A percentile compares a stretch with the other conserved stretches of the same genome.
Conservation (phyloP, 2,888 invertebrate species). For the Acronicta alni region DNA sequence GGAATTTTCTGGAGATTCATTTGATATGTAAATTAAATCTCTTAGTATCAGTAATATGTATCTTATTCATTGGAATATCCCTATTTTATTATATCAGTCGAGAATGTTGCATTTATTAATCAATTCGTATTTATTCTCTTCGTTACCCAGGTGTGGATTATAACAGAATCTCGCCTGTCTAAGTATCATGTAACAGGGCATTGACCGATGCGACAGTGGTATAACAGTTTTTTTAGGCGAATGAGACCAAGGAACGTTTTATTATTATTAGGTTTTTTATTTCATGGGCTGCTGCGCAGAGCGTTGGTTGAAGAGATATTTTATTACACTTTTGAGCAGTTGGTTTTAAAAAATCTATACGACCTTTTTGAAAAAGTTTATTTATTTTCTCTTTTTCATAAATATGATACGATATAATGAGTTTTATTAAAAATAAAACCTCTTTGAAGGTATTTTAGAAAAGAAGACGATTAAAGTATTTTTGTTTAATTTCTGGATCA, state of each 20-base stretch:
- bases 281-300: neutral
- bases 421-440: too few relatives aligned
- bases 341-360: too few relatives aligned
- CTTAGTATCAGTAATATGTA: neutral
- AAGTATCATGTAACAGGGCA: conserved; percentile 26
- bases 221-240: conserved; percentile 12
- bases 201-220: conserved; percentile 33
- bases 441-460: too few relatives aligned
- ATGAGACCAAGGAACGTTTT: conserved; percentile 3
- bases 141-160: conserved; percentile 22
- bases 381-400: too few relatives aligned
- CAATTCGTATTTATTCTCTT: conserved; percentile 10
- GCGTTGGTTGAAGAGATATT: too few relatives aligned
- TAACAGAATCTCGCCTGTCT: conserved; percentile 9
- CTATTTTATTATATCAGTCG: conserved; percentile 4
- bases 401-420: too few relatives aligned
- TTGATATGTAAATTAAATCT: conserved; percentile 1
- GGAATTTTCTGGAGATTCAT: too few relatives aligned
- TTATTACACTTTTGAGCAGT: neutral
- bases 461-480: too few relatives aligned
- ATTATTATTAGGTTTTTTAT: conserved; percentile 7
- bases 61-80: neutral
- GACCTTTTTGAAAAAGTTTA: too few relatives aligned
- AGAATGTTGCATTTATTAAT: neutral
- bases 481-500: too few relatives aligned